Evolutionary conservation across 2,113 vertebrate genomes (phyloP).

Genomic region (Meles meles): DNA sequence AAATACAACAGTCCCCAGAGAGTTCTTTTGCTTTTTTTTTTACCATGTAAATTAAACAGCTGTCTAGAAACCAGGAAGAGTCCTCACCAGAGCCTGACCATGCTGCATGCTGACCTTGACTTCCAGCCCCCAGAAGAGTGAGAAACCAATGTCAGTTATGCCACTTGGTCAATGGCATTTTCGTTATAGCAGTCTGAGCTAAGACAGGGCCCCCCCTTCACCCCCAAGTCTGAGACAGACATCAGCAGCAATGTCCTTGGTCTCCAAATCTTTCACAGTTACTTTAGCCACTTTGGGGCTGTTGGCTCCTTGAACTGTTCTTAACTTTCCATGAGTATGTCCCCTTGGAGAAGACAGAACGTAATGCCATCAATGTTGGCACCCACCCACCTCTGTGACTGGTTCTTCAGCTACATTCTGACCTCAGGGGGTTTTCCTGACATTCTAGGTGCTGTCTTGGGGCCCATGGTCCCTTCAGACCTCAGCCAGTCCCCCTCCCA

Average conservation of each 20-base stretch:
- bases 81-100: background rate
- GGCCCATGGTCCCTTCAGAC: background rate
- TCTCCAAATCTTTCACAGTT: background rate
- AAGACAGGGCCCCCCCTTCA: background rate
- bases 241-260: background rate
- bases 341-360: background rate
- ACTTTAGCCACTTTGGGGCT: background rate
- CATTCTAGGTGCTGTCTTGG: background rate
- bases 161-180: background rate
- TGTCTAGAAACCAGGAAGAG: background rate
- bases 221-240: background rate
- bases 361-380: background rate
- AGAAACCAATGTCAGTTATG: background rate
- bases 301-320: background rate
- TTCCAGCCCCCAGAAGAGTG: background rate
- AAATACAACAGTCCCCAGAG: background rate
- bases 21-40: background rate
- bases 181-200: background rate
- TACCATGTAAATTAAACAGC: background rate
- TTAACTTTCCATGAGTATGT: background rate
- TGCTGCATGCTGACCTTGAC: background rate
- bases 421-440: background rate
- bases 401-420: background rate
- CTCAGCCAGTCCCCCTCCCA: background rate
- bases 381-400: background rate